These are phyloP conservation scores for Cyprinella venusta DNA, from an alignment of 2,797 vertebrate species.

Conservation along the genomic window DNA sequence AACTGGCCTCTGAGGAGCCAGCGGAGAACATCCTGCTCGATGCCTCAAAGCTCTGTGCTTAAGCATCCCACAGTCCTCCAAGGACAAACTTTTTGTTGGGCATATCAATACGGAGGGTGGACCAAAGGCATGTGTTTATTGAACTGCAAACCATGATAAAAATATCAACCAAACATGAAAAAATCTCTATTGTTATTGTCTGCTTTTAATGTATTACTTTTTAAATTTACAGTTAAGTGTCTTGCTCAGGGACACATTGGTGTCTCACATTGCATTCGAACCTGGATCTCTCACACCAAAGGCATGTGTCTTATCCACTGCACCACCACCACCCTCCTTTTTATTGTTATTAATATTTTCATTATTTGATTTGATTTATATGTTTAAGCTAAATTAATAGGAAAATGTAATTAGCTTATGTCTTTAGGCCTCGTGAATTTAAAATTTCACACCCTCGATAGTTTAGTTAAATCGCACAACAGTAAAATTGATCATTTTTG, in stretches of 20 bases:
- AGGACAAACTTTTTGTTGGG: slow-evolving; percentile 58
- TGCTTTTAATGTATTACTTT: not conserved
- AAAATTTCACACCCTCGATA: not conserved
- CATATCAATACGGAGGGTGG: slow-evolving; percentile 52
- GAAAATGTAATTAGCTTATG: not conserved
- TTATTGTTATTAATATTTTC: too few species aligned
- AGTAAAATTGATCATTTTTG: not conserved
- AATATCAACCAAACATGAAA: not conserved
- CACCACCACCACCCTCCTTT: not conserved
- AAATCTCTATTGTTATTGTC: not conserved
- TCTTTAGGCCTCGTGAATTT: not conserved
- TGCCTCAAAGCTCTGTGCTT: slow-evolving; percentile 76
- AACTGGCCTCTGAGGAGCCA: slow-evolving; percentile 69
- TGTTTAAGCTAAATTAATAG: not conserved
- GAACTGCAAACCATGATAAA: slow-evolving; percentile 26
- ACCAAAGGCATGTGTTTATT: slow-evolving; percentile 52
- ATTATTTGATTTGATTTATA: not conserved
- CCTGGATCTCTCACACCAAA: too few species aligned
- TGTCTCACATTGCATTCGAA: too few species aligned
- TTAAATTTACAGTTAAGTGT: too few species aligned
- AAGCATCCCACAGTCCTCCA: slow-evolving; percentile 65
- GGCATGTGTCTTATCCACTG: too few species aligned
- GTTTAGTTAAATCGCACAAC: rapidly evolving
- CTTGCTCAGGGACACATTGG: too few species aligned
- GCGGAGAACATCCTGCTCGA: slow-evolving; percentile 70